These are phyloP conservation scores for Oceanites oceanicus DNA, from an alignment of 2,113 vertebrate species.

Conservation along the genomic window DNA sequence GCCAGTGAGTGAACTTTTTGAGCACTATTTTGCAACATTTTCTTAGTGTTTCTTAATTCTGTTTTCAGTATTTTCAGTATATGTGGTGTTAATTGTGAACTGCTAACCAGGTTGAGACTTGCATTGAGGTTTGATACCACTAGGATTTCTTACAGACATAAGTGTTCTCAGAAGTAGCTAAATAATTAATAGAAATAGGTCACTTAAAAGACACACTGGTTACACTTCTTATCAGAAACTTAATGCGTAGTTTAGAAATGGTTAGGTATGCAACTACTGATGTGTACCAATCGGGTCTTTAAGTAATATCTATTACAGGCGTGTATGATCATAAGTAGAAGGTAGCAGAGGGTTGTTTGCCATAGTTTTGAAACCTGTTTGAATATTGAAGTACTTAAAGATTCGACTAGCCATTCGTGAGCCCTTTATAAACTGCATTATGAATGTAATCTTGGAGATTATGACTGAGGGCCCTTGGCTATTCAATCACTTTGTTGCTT, in stretches of 20 bases:
- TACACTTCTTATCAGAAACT: neutral
- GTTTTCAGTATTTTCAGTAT: neutral
- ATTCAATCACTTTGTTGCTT: neutral
- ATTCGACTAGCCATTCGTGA: neutral
- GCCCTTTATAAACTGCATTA: neutral
- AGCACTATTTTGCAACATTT: neutral
- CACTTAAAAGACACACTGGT: neutral
- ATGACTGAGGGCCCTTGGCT: neutral
- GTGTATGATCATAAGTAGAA: neutral
- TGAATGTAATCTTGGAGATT: neutral
- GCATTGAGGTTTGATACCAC: neutral
- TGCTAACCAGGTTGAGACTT: neutral
- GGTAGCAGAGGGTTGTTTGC: neutral
- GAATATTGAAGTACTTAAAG: neutral
- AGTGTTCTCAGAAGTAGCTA: neutral
- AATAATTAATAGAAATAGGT: neutral
- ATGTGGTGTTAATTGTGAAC: neutral
- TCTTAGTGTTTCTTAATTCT: neutral
- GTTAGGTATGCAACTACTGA: neutral
- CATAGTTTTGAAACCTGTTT: neutral
- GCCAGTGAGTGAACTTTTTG: neutral
- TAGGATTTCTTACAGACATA: neutral
- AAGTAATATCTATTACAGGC: neutral
- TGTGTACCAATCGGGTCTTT: neutral
- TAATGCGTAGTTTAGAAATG: neutral